Conservation (phyloP, 2,797 vertebrate species). For the Xenops minutus region DNA sequence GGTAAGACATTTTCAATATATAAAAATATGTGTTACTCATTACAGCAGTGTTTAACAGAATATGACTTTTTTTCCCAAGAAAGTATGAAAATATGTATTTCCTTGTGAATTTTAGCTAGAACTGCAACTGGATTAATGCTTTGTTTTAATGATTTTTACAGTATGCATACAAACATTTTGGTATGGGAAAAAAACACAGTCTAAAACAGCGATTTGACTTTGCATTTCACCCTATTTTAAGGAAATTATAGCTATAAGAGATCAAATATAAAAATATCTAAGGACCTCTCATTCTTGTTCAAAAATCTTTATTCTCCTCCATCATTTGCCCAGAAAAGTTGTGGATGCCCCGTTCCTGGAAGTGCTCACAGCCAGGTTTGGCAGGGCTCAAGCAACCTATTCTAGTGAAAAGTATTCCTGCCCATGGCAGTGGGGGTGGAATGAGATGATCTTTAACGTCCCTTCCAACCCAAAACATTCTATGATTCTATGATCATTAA, state of each 20-base stretch:
- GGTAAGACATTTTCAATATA: not conserved
- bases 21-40: not conserved
- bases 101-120: not conserved
- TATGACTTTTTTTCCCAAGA: not conserved
- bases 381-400: not conserved
- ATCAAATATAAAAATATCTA: not conserved
- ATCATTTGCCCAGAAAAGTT: not conserved
- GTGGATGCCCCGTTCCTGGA: not conserved
- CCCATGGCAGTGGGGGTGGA: not conserved
- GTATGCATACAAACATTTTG: not conserved
- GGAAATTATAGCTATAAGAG: not conserved
- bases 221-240: not conserved
- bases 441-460: not conserved
- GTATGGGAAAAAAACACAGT: not conserved
- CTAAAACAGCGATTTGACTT: not conserved
- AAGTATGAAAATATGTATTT: not conserved
- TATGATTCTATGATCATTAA: not conserved
- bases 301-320: not conserved
- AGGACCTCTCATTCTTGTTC: not conserved
- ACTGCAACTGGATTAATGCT: not conserved
- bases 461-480: not conserved
- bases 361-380: accelerated
- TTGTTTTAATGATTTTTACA: not conserved
- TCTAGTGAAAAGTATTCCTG: not conserved
- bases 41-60: not conserved